Evolutionary conservation across 64 coral and sea anemone genomes (phyloP).

Genomic region (Stichodactyla helianthus): DNA sequence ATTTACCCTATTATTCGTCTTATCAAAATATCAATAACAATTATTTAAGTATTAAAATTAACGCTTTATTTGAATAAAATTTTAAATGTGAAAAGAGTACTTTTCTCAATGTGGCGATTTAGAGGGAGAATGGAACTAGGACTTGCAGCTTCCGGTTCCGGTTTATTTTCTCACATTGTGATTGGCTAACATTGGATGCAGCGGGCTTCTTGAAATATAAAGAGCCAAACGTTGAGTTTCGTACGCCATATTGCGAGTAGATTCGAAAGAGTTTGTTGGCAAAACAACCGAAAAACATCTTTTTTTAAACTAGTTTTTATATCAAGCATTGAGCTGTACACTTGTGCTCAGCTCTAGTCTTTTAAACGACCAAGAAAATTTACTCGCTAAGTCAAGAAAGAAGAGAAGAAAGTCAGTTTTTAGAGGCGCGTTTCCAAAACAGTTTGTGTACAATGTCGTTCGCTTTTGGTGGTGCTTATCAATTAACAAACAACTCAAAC

Average conservation of each 20-base stretch:
- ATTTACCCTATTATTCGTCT: too few relatives aligned
- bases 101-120: neutral
- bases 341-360: neutral
- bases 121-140: neutral
- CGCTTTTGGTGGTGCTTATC: constrained; percentile 71
- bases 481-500: constrained; percentile 60
- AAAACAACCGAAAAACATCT: neutral
- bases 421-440: neutral
- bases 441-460: constrained; percentile 67
- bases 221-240: constrained; percentile 79
- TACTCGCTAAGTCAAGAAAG: neutral
- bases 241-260: constrained; percentile 60
- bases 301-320: neutral
- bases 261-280: constrained; percentile 6
- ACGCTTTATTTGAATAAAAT: too few relatives aligned
- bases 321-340: neutral
- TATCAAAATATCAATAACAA: too few relatives aligned
- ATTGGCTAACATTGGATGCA: constrained; percentile 71
- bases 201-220: constrained; percentile 92
- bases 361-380: neutral
- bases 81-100: too few relatives aligned
- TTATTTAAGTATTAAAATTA: too few relatives aligned
- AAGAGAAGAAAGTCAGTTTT: neutral
- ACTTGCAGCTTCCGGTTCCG: constrained; percentile 15
- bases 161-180: constrained; percentile 28